Conservation (phyloP, 1,140 invertebrate species). For the Notospermus geniculatus region DNA sequence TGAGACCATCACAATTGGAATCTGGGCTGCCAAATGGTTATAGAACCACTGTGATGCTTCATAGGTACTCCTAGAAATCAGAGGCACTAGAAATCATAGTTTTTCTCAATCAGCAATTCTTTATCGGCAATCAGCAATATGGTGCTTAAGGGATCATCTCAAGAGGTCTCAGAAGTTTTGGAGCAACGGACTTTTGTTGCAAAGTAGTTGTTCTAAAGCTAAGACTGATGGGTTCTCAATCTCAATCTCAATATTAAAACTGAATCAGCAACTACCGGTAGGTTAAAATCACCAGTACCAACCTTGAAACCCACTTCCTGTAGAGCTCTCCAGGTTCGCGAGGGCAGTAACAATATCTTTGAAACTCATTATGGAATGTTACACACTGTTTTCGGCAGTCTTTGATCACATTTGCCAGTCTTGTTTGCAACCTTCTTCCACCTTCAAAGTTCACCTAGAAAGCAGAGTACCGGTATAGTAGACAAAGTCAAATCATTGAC, state of each 20-base stretch:
- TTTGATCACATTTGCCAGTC: constrained; percentile 36
- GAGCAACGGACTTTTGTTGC: no score
- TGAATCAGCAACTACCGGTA: neutral
- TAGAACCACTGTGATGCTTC: constrained; percentile 44
- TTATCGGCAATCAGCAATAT: no score
- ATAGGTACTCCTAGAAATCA: constrained; percentile 35
- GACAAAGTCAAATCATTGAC: no score
- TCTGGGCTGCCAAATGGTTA: constrained; percentile 43
- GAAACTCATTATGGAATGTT: constrained; percentile 50
- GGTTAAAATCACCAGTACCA: neutral
- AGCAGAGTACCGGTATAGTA: neutral
- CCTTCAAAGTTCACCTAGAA: constrained; percentile 41
- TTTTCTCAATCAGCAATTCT: neutral
- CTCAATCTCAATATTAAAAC: no score
- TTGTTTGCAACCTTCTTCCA: constrained; percentile 30
- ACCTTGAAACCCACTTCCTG: constrained; percentile 36
- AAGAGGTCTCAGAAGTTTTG: no score
- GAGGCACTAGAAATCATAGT: constrained; percentile 2
- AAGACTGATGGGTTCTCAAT: no score
- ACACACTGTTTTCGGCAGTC: constrained; percentile 35
- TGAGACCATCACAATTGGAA: constrained; percentile 50
- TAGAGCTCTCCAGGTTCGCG: constrained; percentile 34
- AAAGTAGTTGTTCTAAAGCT: no score
- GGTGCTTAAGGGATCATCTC: no score
- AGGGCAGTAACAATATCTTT: constrained; percentile 38